Percentiles rank a stretch among this genome's conserved stretches.
These are phyloP conservation scores for Nymphicus hollandicus DNA, from an alignment of 2,113 vertebrate genomes.

Conservation along the genomic window DNA sequence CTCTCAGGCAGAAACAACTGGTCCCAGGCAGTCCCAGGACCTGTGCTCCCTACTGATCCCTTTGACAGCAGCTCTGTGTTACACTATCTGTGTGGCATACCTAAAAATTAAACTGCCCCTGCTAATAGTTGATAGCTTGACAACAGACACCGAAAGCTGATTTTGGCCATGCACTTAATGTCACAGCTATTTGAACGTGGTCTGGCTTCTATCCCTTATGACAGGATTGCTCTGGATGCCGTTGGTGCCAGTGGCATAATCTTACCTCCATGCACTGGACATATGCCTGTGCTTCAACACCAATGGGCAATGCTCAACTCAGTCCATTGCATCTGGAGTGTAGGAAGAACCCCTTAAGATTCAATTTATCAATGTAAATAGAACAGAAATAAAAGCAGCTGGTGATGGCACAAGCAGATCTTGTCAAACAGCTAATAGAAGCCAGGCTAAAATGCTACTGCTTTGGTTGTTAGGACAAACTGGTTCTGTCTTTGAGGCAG, in stretches of 20 bases:
- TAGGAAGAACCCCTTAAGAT: neutral
- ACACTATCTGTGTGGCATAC: neutral
- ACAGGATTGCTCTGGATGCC: neutral
- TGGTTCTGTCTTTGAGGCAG: neutral
- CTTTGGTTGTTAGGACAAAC: neutral
- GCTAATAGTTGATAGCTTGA: neutral
- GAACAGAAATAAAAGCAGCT: neutral
- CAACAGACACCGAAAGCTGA: neutral
- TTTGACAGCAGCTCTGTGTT: neutral
- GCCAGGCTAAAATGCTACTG: neutral
- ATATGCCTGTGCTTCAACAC: neutral
- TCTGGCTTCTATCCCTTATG: neutral
- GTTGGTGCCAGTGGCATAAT: neutral
- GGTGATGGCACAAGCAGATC: neutral
- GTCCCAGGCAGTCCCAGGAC: neutral
- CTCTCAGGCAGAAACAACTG: neutral
- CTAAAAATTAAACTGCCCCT: neutral
- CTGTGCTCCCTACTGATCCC: neutral
- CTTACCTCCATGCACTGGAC: neutral
- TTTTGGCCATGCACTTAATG: neutral
- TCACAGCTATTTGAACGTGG: neutral
- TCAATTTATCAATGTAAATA: neutral
- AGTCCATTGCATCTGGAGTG: neutral
- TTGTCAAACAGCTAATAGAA: neutral
- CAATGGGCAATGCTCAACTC: accelerated